Base-by-base conservation (phyloP, 2,797 vertebrate genomes). In the Eleutherodactylus coqui region DNA sequence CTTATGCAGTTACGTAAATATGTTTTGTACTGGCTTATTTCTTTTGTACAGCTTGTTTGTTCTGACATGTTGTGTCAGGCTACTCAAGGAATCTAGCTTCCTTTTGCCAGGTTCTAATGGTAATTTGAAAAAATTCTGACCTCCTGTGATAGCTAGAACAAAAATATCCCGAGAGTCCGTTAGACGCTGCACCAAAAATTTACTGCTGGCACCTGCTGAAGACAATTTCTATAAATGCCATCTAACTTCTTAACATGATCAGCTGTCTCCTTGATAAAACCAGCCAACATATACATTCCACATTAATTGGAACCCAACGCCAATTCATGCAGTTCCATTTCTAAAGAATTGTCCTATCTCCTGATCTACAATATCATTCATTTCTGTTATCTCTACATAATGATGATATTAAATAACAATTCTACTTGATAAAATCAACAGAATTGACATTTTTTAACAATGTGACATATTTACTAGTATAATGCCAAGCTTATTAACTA, bases 181-280 rank as follows among this genome's bases (percentile, higher is more conserved):
- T 51, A 34, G 75, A 36, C 29, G 8, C 75, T 51, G 75, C 47
- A 34, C 32, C 47, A 45, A 64, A 80, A 62, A 45, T 80, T 45
- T 80, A 43, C n/a, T 62, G 78, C 36, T 32, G 55, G 55, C 78
- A 43, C 58, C 34, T 78, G 21, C 45, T 77, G 75, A 58, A 36
- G 51, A 36, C 17, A 45, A 76, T 53, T 76, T 76, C 75, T 76
- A 51, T 53, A 76, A 53, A 76, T 53, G 47, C 49, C 24, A 29
- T 32, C 75, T 53, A 47, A 76, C 17, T 32, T 17, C 16, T 76
- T 11, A 21, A 49, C n/a, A 76, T 16, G 29, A 53, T 51, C 29
- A 76, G 79, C 60, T 81, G 60, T 81, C 60, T 80, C 60, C 60
- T 47, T 45, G 14, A 64, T 32, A 21, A 69, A 49, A 36, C 41